phyloP scores from a whole-genome alignment of 2,888 invertebrate genomes.

The Tenthredo distinguenda region DNA sequence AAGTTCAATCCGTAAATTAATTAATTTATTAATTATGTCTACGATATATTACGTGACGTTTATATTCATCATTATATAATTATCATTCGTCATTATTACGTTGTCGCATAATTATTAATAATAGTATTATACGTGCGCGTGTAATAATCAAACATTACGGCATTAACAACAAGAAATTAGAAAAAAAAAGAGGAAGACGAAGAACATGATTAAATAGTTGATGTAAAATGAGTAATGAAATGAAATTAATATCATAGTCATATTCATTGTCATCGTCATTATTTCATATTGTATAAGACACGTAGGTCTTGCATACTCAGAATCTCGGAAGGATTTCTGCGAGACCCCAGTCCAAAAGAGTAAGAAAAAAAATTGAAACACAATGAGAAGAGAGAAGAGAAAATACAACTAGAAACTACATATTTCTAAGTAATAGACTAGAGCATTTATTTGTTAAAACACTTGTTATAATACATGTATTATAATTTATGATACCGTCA shows the following conservation, averaged over 20 bases:
- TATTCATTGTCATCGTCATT: constrained; percentile 10
- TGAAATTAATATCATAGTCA: constrained; percentile 21
- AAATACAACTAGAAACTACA: constrained; percentile 60
- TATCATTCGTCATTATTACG: not conserved
- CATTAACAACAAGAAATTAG: constrained; percentile 56
- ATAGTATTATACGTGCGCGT: not conserved
- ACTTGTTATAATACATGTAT: constrained; percentile 76
- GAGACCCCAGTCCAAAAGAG: constrained; percentile 72
- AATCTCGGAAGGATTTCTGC: constrained; percentile 60
- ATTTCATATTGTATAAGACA: constrained; percentile 33
- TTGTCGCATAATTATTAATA: constrained; percentile 41
- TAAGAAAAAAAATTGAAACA: not conserved
- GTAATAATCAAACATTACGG: not conserved
- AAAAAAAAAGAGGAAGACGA: constrained; percentile 55
- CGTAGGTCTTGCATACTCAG: constrained; percentile 33
- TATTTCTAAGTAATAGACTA: constrained; percentile 73
- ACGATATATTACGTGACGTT: not conserved
- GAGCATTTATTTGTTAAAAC: constrained; percentile 75
- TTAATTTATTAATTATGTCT: not conserved
- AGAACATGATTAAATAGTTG: constrained; percentile 45
- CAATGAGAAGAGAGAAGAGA: not conserved
- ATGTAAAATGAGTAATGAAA: not conserved
- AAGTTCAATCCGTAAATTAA: not conserved
- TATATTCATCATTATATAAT: not conserved
- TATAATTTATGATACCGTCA: constrained; percentile 75